Base-by-base conservation (phyloP, 1,140 invertebrate genomes). In the Cotesia chilonis region DNA sequence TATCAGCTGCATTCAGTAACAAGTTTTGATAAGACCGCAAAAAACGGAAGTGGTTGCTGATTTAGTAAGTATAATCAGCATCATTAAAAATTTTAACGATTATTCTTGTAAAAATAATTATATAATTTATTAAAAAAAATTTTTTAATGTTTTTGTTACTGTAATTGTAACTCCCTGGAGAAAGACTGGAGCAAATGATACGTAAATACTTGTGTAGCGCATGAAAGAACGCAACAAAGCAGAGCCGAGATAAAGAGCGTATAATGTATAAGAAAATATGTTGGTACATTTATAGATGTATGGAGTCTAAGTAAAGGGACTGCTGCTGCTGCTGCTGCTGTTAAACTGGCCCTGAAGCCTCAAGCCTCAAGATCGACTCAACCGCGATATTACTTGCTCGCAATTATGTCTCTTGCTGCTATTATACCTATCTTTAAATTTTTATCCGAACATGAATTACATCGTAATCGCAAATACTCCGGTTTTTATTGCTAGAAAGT, bases 221-320 rank as follows among this genome's bases (percentile, higher is more conserved):
- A 47, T 47, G 41, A 47, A 47, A 47, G 4, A 5, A 47, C 41
- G 41, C 51, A 47, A 71, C n/a, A 69, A 54, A 72, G 68, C 61
- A 38, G 70, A 37, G 52, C 55, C 61, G 55, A 73, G 68, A 61
- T 51, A 37, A 52, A 68, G 47, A 74, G 28, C n/a, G 9, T 54
- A 20, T 52, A 17, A 69, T 55, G 20, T 12, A 17, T 54, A 70
- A 2, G 52, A 55, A 28, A 51, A 47, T 47, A 47, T 47, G 41
- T 47, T 47, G 41, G 41, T 47, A 47, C 41, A 47, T 47, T 47
- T 47, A 47, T 47, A 67, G 12, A 67, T 67, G 35, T 59, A 28
- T 17, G 57, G n/a, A 59, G 57, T 59, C 20, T 47, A 47, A 47
- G 41, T 28, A 28, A 28, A 55, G 20, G 57, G 17, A 17, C 17